phyloP scores from a whole-genome alignment of 1,140 invertebrate species.

The Pissodes strobi region DNA sequence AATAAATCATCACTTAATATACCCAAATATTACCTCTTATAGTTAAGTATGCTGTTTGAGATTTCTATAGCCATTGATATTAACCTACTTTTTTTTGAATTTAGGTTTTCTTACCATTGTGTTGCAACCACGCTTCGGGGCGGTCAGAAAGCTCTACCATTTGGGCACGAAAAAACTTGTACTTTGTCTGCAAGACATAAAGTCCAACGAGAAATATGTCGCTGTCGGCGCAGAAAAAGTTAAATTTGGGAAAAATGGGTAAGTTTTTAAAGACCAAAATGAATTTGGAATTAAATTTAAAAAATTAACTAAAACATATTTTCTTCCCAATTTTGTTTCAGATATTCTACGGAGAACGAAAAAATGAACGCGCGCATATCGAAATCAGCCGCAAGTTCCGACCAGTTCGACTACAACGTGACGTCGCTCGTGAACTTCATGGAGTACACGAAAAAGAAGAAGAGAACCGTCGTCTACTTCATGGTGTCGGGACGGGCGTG shows the following conservation, averaged over 20 bases:
- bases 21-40: too few species aligned
- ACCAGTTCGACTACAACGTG: too few species aligned
- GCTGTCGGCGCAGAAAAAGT: conserved; percentile 1
- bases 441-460: conserved; percentile 5
- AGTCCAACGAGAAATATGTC: background rate
- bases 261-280: too few species aligned
- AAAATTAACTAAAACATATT: too few species aligned
- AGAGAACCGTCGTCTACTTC: conserved; percentile 15
- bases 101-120: conserved; percentile 2
- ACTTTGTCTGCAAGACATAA: background rate
- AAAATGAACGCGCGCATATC: background rate
- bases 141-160: conserved; percentile 5
- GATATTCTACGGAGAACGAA: background rate
- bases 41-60: too few species aligned
- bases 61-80: too few species aligned
- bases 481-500: conserved; percentile 21
- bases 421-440: background rate
- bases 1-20: too few species aligned
- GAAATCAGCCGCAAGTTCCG: background rate
- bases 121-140: conserved; percentile 1
- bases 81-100: too few species aligned
- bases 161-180: conserved; percentile 4
- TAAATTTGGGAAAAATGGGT: conserved; percentile 10
- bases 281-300: too few species aligned
- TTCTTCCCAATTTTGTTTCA: too few species aligned